Evolutionary conservation across 92 coral and sea anemone species (phyloP).

Genomic region (Epizoanthus fatuus): DNA sequence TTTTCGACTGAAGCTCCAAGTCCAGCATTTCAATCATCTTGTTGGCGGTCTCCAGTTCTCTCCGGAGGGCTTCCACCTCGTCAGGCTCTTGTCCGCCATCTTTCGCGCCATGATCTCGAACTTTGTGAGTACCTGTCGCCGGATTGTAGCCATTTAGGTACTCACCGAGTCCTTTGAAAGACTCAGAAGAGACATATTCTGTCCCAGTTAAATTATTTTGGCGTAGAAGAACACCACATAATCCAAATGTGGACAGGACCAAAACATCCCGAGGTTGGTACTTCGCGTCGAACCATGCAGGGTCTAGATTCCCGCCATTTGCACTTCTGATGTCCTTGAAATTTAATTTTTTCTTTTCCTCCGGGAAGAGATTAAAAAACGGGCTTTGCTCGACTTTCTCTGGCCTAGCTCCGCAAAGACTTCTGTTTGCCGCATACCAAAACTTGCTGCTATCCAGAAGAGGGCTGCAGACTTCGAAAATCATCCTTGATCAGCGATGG

Average conservation of each 20-base stretch:
- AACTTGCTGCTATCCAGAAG: background rate
- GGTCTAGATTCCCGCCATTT: slow-evolving; percentile 17
- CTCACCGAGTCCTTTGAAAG: too few relatives aligned
- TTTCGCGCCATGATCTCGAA: too few relatives aligned
- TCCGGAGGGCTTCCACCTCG: too few relatives aligned
- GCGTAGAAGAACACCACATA: too few relatives aligned
- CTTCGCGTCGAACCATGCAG: slow-evolving; percentile 4
- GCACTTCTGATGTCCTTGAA: background rate
- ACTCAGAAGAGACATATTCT: too few relatives aligned
- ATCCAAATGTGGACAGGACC: background rate
- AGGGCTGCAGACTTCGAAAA: slow-evolving; percentile 10
- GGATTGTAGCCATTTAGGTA: too few relatives aligned
- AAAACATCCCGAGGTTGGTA: slow-evolving; percentile 8
- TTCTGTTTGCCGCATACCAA: background rate
- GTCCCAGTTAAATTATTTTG: too few relatives aligned
- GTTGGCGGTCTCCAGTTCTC: too few relatives aligned
- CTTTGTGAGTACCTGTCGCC: too few relatives aligned
- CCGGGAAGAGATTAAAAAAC: background rate
- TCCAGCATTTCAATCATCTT: too few relatives aligned
- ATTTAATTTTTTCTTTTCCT: background rate
- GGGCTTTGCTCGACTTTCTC: slow-evolving; percentile 5
- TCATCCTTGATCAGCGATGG: background rate
- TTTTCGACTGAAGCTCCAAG: too few relatives aligned
- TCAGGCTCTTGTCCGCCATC: too few relatives aligned
- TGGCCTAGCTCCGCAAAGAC: slow-evolving; percentile 5